Base-by-base conservation (phyloP, 2,113 vertebrate species). In the Antennarius striatus region DNA sequence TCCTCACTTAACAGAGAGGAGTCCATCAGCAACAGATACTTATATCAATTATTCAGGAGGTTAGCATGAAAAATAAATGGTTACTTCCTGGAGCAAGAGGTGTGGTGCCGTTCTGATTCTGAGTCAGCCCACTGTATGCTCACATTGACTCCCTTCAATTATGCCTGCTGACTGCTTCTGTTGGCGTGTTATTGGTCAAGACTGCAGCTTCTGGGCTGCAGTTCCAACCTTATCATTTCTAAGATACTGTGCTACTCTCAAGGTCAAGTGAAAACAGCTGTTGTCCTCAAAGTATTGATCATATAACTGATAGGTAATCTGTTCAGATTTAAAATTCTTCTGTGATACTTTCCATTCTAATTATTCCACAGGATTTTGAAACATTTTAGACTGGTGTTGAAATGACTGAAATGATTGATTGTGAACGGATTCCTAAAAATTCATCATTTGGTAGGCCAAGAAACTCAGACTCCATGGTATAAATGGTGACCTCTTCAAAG, bases 41-140 rank as follows among this genome's bases (percentile, higher is more conserved):
- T 12, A 4, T 56, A 22, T 90, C 40, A 90, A 91, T 90, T 71
- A 90, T 89, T 89, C 78, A 88, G 43, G 42, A 65, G 80, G 60
- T 71, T 73, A 53, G 73, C 78, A 83, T 88, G 73, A 89, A 86
- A 89, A 83, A 90, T 87, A 81, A 88, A 91, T 89, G 78, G 22
- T 69, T 57, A 61, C 61, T 79, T 88, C 78, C 83, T 76, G 78
- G 49, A 65, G 67, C 64, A 45, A 68, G 56, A 75, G 73, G 52
- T 72, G 70, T 43, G 68, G 58, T 65, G 66, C 60, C 63, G 40
- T 50, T 62, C 50, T 49, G 55, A 63, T 71, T 79, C 61, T 49
- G n/a, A 60, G 39, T 56, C 62, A 15, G 71, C 57, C 40, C 11
- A 14, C 57, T 36, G 54, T 39, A 36, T 0, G 6, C 43, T 64